phyloP scores from a whole-genome alignment of 2,797 vertebrate genomes.

The Myotis pilosus region DNA sequence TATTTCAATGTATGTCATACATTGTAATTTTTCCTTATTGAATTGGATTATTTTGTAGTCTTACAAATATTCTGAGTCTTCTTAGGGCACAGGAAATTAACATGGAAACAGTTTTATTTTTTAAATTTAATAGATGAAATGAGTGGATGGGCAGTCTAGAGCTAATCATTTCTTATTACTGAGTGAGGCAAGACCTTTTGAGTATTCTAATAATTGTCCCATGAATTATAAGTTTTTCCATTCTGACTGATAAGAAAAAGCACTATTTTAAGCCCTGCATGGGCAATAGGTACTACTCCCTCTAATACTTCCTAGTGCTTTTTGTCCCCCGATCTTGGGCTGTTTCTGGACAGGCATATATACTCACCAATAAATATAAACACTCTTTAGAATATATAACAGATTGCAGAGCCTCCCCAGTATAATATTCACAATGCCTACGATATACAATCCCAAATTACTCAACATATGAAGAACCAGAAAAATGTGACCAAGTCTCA shows the following conservation, averaged over 20 bases:
- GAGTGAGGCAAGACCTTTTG: neutral
- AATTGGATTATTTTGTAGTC: neutral
- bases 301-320: neutral
- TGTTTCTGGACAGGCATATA: neutral
- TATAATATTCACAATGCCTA: neutral
- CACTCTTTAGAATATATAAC: neutral
- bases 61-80: neutral
- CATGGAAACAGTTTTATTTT: neutral
- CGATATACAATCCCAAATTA: neutral
- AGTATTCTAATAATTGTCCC: neutral
- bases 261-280: neutral
- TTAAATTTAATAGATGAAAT: neutral
- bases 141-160: neutral
- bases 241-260: neutral
- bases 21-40: neutral
- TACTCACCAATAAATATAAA: neutral
- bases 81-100: neutral
- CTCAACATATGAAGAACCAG: neutral
- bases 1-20: neutral
- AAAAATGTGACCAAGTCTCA: conserved; percentile 15
- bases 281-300: neutral
- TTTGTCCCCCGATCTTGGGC: neutral
- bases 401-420: neutral
- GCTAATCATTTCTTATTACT: neutral
- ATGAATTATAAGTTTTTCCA: neutral